A percentile compares a stretch with the other conserved stretches of the same genome.
Conservation (phyloP, 1,140 invertebrate genomes). For the Tenebrio molitor region DNA sequence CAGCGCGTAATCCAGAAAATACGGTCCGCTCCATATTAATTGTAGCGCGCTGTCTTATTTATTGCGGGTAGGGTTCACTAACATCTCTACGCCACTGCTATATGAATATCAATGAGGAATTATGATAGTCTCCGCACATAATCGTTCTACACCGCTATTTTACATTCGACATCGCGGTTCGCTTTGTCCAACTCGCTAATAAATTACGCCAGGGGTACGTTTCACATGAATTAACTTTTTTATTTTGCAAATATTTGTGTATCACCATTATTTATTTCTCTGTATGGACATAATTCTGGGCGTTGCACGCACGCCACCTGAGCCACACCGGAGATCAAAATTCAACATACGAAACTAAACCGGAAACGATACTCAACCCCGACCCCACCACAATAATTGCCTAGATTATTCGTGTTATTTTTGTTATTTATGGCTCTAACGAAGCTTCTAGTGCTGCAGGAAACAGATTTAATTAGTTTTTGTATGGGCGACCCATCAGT, state of each 20-base stretch:
- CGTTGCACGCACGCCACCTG: slow-evolving; percentile 52
- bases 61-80: slow-evolving; percentile 30
- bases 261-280: slow-evolving; percentile 61
- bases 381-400: too few relatives aligned
- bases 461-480: slow-evolving; percentile 28
- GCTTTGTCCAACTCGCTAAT: slow-evolving; percentile 59
- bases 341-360: neutral
- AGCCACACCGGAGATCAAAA: neutral
- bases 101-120: slow-evolving; percentile 62
- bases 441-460: slow-evolving; percentile 12
- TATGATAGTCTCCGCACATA: slow-evolving; percentile 60
- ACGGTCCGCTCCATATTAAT: slow-evolving; percentile 45
- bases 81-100: slow-evolving; percentile 57
- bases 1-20: slow-evolving; percentile 41
- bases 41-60: slow-evolving; percentile 47
- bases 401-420: neutral
- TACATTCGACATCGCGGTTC: slow-evolving; percentile 60
- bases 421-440: slow-evolving; percentile 5
- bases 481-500: neutral
- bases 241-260: slow-evolving; percentile 61
- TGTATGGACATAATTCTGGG: slow-evolving; percentile 55
- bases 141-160: slow-evolving; percentile 60
- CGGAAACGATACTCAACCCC: too few relatives aligned
- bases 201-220: slow-evolving; percentile 57
- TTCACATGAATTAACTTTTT: slow-evolving; percentile 57